Conservation (phyloP, 2,113 vertebrate species). For the Pseudolaguvia tuberculata region DNA sequence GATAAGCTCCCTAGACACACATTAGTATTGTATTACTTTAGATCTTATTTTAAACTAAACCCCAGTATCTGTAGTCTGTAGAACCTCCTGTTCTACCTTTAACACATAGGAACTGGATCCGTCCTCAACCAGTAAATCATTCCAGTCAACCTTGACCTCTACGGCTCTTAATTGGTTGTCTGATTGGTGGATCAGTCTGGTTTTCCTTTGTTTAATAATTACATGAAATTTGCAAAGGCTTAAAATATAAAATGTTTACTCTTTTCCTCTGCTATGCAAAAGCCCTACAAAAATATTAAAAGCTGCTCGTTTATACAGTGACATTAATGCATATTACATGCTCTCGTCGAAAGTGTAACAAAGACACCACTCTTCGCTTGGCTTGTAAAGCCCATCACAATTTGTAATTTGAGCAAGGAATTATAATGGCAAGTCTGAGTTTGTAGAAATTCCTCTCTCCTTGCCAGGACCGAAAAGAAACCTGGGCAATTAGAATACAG, state of each 20-base stretch:
- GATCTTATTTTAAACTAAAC: too few relatives aligned
- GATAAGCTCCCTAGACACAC: background rate
- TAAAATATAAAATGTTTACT: slow-evolving; percentile 38
- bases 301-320: slow-evolving; percentile 35
- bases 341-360: slow-evolving; percentile 43
- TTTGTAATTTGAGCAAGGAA: slow-evolving; percentile 63
- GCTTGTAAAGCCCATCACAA: slow-evolving; percentile 56
- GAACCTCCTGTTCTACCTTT: slow-evolving; percentile 33
- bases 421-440: slow-evolving; percentile 71
- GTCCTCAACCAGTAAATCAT: slow-evolving; percentile 29
- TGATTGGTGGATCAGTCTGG: slow-evolving; percentile 44
- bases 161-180: slow-evolving; percentile 36
- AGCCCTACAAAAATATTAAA: slow-evolving; percentile 41
- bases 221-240: slow-evolving; percentile 55
- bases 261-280: slow-evolving; percentile 34
- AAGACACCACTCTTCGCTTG: slow-evolving; percentile 52
- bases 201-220: slow-evolving; percentile 59
- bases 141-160: slow-evolving; percentile 28
- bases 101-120: slow-evolving; percentile 39
- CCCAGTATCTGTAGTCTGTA: too few relatives aligned
- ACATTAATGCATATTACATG: slow-evolving; percentile 51
- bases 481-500: slow-evolving; percentile 60
- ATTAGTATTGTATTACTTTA: too few relatives aligned
- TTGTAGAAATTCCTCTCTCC: slow-evolving; percentile 65
- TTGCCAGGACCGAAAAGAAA: slow-evolving; percentile 56